Evolutionary conservation across 2,888 invertebrate genomes (phyloP).

Genomic region (Nomada hirtipes): DNA sequence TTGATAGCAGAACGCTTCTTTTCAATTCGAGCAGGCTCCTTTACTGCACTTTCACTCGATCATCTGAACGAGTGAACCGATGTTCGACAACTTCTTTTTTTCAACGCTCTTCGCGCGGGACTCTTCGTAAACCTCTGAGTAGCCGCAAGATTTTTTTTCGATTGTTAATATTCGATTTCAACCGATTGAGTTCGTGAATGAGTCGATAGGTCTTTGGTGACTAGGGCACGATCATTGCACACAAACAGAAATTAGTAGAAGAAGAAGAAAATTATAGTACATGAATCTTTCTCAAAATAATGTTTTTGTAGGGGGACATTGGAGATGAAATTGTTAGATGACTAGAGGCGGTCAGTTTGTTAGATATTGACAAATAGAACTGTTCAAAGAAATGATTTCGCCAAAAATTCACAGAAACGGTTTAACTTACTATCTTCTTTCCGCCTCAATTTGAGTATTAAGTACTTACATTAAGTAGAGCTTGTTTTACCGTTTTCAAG

Average conservation of each 20-base stretch:
- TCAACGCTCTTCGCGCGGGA: neutral
- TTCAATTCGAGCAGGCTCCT: slow-evolving; percentile 34
- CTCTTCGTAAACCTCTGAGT: too few relatives aligned
- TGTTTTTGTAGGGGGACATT: too few relatives aligned
- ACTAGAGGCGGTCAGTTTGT: neutral
- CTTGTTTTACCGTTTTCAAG: too few relatives aligned
- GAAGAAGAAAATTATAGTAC: too few relatives aligned
- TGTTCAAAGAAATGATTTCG: neutral
- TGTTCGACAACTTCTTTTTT: neutral
- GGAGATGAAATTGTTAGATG: too few relatives aligned
- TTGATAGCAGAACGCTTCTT: slow-evolving; percentile 58
- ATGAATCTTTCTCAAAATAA: too few relatives aligned
- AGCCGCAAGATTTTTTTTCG: too few relatives aligned
- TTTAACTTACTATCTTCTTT: neutral
- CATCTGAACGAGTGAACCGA: slow-evolving; percentile 29
- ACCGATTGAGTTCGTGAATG: too few relatives aligned
- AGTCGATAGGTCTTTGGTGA: neutral
- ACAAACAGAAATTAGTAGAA: neutral
- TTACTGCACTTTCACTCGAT: slow-evolving; percentile 60
- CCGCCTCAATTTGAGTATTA: too few relatives aligned
- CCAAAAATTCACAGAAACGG: neutral
- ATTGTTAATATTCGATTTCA: too few relatives aligned
- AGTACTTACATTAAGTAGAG: too few relatives aligned
- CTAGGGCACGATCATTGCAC: neutral
- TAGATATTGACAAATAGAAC: neutral